Evolutionary conservation across 2,113 vertebrate genomes (phyloP), one percentile per base, ranked within the genome.

Genomic region (Rhinichthys klamathensis): DNA sequence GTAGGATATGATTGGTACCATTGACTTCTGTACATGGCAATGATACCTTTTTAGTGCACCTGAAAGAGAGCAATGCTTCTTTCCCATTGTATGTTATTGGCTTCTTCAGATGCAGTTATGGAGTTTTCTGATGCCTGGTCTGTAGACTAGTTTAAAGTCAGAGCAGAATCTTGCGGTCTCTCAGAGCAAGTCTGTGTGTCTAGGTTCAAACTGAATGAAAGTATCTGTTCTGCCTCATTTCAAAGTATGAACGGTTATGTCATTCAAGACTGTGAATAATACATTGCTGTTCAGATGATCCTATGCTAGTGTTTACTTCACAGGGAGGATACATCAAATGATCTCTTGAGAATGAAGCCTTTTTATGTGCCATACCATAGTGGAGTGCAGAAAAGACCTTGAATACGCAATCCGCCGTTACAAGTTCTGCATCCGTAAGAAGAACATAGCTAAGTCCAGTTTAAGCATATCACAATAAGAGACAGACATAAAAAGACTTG

Each of bases 191-290:
- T 67, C 10, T 82, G 1, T 35, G 12, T 49, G 46, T 82, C 80
- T 69, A 21, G 77, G 84, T 84, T 84, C n/a, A 51, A 49, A 86
- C 80, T 58, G 70, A 87, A 88, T 84, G 30, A 80, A 82, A 69
- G 46, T 76, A 65, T 77, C 25, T n/a, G 60, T 21, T 65, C 76
- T 79, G 35, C 76, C 76, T 79, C 78, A 27, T 80, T 63, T 80
- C 63, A 82, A 78, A 67, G 46, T 60, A 58, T 58, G 69, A 85
- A 70, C 76, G 2, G 78, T 85, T 80, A 80, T 87, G 15, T 4
- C 49, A 85, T 69, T 84, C 41, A 79, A 30, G 15, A 81, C 51
- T 27, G 69, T 87, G 51, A 88, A 82, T 85, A 86, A 58, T 77
- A 81, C 51, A 82, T 82, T 58, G 73, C 61, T 23, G 46, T 85